Base-by-base conservation (phyloP, 2,888 invertebrate genomes). In the Pristionchus fissidentatus region DNA sequence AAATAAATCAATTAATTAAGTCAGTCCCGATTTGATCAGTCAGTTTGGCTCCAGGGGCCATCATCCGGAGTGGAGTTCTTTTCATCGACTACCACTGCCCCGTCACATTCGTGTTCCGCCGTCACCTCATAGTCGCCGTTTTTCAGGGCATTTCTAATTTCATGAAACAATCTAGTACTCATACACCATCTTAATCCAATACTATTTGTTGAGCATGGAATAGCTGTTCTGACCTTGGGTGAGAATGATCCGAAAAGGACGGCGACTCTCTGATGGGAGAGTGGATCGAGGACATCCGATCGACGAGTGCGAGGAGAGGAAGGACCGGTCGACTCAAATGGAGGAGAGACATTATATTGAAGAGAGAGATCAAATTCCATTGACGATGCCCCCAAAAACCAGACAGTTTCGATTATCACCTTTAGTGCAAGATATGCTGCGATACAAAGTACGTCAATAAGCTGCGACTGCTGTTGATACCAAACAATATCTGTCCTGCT, bases 201-300 rank as follows among this genome's bases (percentile, higher is more conserved):
- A 49, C 10, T 8, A 60, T 19, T 10, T 10, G n/a, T 8, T 5
- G 29, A 80, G 80, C 7, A 52, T 13, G 22, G n/a, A 55, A 55
- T 55, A 55, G 55, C n/a, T 19, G 22, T n/a, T 55, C n/a, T n/a
- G 22, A 75, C 70, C 79, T 88, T 88, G 29, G 87, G 86, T 10
- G 89, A 89, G 78, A 87, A 88, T 5, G 88, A 89, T 96, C 96
- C 97, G 92, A 97, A 96, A 84, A 98, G 94, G 52, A 98, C 95
- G 7, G 96, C 95, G 78, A 98, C 93, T 77, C 95, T 94, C 93
- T 98, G 98, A 87, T 94, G 94, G 85, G 92, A 91, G 78, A 90
- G 88, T 4, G 93, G 92, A 85, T 93, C 92, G 29, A 93, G 89
- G 85, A 93, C 93, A 86, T 93, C 93, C 38, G 75, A 83, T 38